phyloP scores from a whole-genome alignment of 2,888 invertebrate genomes.

The Dorcus parallelipipedus region DNA sequence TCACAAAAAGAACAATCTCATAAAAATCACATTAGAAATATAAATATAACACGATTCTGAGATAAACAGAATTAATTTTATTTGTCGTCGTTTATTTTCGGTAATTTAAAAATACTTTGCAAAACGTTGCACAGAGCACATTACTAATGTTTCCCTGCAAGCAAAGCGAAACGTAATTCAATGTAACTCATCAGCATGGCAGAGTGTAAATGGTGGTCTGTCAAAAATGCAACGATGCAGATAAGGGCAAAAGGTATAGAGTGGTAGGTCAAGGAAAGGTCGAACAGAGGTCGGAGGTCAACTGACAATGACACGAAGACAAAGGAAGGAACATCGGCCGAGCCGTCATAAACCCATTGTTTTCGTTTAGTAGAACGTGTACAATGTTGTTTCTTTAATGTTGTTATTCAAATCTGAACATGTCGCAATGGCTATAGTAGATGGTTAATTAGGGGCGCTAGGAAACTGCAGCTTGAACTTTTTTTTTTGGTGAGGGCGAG shows the following conservation, averaged over 20 bases:
- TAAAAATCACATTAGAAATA: too few relatives aligned
- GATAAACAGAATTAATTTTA: too few relatives aligned
- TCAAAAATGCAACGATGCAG: constrained; percentile 51
- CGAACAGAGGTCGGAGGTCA: constrained; percentile 46
- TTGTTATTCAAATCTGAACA: constrained; percentile 13
- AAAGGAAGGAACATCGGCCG: constrained; percentile 62
- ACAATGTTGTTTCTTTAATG: constrained; percentile 41
- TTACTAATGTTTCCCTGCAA: neutral
- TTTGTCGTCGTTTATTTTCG: too few relatives aligned
- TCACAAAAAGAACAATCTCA: too few relatives aligned
- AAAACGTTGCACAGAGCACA: too few relatives aligned
- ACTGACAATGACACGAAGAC: constrained; percentile 77
- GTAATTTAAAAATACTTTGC: too few relatives aligned
- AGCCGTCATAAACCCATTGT: constrained; percentile 46
- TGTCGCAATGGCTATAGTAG: constrained; percentile 15
- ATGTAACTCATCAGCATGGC: constrained; percentile 18
- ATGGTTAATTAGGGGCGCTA: constrained; percentile 18
- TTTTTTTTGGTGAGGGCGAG: neutral
- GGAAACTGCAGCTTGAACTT: constrained; percentile 17
- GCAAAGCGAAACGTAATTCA: constrained; percentile 3
- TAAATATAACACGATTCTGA: too few relatives aligned
- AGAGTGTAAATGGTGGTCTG: constrained; percentile 44
- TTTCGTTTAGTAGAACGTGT: constrained; percentile 34
- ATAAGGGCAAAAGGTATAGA: constrained; percentile 35
- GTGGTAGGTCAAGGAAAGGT: constrained; percentile 39